Conservation (phyloP, 2,888 invertebrate species). For the Dynastes tityus region DNA sequence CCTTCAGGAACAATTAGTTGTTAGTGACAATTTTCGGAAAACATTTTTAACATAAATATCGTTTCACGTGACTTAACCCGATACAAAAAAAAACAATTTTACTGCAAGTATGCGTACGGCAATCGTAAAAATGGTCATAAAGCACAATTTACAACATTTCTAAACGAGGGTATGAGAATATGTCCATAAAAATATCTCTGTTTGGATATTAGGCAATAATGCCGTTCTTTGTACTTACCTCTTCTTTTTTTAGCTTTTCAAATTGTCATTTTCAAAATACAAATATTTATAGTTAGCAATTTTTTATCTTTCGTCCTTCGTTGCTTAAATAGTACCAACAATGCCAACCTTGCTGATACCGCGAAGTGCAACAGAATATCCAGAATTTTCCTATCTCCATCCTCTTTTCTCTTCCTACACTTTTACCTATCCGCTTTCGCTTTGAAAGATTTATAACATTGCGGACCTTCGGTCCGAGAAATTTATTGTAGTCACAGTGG, state of each 20-base stretch:
- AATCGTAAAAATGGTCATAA: conserved; percentile 14
- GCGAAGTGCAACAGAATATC: neutral
- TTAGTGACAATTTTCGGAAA: too few species aligned
- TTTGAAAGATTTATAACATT: conserved; percentile 56
- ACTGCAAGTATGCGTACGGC: conserved; percentile 1
- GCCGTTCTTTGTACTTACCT: too few species aligned
- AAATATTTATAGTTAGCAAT: conserved; percentile 19
- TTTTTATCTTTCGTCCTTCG: neutral
- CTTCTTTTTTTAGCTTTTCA: neutral
- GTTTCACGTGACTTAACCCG: neutral
- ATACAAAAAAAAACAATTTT: conserved; percentile 12
- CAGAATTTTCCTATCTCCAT: neutral
- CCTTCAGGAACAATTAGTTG: too few species aligned
- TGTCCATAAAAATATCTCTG: neutral
- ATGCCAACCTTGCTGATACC: neutral
- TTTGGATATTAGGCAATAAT: neutral
- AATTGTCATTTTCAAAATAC: neutral
- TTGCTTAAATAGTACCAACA: neutral
- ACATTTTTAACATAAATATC: neutral
- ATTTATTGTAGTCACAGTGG: conserved; percentile 55
- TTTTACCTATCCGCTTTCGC: neutral
- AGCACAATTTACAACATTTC: conserved; percentile 6
- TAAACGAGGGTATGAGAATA: neutral
- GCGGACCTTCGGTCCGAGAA: conserved; percentile 50
- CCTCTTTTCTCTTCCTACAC: neutral